Percentiles rank a stretch among this genome's conserved stretches.
These are phyloP conservation scores for Tetragnatha montana DNA, from an alignment of 2,888 invertebrate species.

Conservation along the genomic window DNA sequence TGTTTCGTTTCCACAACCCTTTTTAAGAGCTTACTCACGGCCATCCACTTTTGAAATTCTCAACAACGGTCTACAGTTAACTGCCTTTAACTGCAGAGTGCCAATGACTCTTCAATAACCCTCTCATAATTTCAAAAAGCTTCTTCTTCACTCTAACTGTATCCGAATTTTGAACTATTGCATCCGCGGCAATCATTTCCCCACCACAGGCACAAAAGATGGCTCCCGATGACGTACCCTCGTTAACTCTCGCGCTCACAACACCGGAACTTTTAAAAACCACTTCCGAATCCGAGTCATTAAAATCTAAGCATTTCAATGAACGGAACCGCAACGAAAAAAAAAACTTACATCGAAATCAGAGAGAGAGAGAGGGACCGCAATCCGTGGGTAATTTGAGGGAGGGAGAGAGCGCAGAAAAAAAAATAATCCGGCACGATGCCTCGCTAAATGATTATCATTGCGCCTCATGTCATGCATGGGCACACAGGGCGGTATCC, in stretches of 20 bases:
- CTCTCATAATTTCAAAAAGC: background rate
- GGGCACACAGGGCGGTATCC: slow-evolving; percentile 8
- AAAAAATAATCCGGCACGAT: background rate
- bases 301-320: slow-evolving; percentile 7
- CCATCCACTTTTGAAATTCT: background rate
- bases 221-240: background rate
- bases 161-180: background rate
- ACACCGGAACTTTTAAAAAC: background rate
- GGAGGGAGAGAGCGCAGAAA: slow-evolving; percentile 5
- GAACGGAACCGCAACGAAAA: background rate
- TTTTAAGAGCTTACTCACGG: too few relatives aligned
- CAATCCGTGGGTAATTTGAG: background rate
- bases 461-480: slow-evolving; percentile 23
- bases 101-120: background rate
- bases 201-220: background rate
- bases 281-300: slow-evolving; percentile 1
- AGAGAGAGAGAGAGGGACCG: background rate
- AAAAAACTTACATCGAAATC: too few relatives aligned
- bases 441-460: slow-evolving; percentile 21
- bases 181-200: background rate
- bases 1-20: too few relatives aligned
- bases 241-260: background rate
- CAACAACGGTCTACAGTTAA: background rate
- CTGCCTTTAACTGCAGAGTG: background rate
- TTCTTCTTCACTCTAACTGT: background rate